Evolutionary conservation across 2,113 vertebrate genomes (phyloP), one percentile per base, ranked within the genome.

Genomic region (Petaurus breviceps): DNA sequence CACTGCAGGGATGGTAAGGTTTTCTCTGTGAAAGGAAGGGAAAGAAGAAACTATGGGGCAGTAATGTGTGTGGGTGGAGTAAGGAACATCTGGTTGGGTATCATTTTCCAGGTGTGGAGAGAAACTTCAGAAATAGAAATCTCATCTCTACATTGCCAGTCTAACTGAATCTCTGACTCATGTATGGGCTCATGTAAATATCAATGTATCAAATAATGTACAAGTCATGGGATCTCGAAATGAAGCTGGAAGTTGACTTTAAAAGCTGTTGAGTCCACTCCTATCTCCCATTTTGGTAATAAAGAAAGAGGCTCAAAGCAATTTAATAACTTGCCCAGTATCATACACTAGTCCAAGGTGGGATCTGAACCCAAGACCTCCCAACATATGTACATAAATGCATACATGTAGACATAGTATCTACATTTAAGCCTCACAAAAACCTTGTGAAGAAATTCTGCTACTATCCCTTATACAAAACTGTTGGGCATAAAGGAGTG

Each of bases 1-100:
- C 97, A 98, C 98, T 97, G 92, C 77, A 95, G 96, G 94, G 95
- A 95, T 96, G 93, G 97, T 95, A 96, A 98, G 94, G 95, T 97
- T 95, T 96, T 95, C 43, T 94, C 50, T 91, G 89, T 95, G 92
- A 94, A 91, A 95, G 94, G 93, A 92, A 43, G 51, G 92, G 50
- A 95, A 93, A 26, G 92, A 93, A 95, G 96, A 96, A 93, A 95
- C 89, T 96, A 68, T 94, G 97, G 90, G 96, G 91, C 37, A 84
- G 68, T 95, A 98, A 93, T 84, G 89, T 92, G 97, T 89, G 57
- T 57, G 90, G 93, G 92, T 92, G 96, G 97, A 94, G 94, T 0
- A 95, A 94, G 95, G 95, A 95, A 96, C 97, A 98, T 98, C 96
- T 98, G 97, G 77, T 94, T 96, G 96, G 89, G 43, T 95, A 55